Evolutionary conservation across 2,888 invertebrate species (phyloP).

Genomic region (Urechis unicinctus): DNA sequence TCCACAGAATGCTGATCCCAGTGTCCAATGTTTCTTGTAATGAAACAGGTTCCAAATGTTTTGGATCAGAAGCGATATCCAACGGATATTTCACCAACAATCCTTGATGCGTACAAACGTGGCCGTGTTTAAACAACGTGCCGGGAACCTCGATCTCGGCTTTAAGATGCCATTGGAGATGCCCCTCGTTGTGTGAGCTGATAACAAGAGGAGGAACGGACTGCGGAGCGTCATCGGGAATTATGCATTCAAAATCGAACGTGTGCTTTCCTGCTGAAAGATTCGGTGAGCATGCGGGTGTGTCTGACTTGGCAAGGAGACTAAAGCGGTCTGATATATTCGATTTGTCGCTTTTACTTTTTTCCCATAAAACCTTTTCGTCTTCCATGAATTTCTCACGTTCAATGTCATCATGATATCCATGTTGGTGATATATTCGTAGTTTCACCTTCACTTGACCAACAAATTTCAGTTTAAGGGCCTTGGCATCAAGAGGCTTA

Average conservation of each 20-base stretch:
- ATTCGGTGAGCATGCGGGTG: background rate
- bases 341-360: background rate
- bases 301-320: background rate
- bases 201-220: background rate
- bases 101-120: background rate
- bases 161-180: background rate
- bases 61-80: background rate
- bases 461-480: background rate
- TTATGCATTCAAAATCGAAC: background rate
- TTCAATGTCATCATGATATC: background rate
- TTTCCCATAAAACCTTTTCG: background rate
- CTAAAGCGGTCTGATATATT: background rate
- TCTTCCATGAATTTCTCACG: background rate
- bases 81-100: background rate
- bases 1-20: background rate
- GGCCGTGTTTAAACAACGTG: background rate
- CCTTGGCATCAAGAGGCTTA: background rate
- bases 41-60: background rate
- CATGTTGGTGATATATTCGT: background rate
- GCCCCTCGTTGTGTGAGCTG: background rate
- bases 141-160: background rate
- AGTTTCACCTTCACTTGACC: background rate
- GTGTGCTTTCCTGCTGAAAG: background rate
- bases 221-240: background rate
- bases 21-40: background rate